These are phyloP conservation scores for Nesometra sesokonis DNA, from an alignment of 35 echinoderm and acorn worm species.

Conservation along the genomic window DNA sequence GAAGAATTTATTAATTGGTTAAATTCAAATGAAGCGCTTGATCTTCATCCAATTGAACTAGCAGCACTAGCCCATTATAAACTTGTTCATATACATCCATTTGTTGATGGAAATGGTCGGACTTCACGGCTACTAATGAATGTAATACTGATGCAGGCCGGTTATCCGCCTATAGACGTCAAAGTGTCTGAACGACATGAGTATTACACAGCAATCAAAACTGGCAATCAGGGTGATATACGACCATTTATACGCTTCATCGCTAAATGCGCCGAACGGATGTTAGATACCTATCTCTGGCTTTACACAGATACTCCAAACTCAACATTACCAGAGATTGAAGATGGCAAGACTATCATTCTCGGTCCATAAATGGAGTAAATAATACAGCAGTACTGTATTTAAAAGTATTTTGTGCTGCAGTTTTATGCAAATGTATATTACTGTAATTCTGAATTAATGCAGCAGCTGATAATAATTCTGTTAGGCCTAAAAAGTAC, in stretches of 20 bases:
- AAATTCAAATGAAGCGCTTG: constrained; percentile 59
- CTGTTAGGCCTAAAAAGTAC: too few relatives aligned
- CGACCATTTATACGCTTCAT: constrained; percentile 94
- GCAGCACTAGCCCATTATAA: constrained; percentile 91
- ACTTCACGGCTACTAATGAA: constrained; percentile 92
- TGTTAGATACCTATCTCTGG: constrained; percentile 81
- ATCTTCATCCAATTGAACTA: constrained; percentile 80
- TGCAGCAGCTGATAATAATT: too few relatives aligned
- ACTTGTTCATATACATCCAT: constrained; percentile 86
- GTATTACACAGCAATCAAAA: constrained; percentile 76
- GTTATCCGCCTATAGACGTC: constrained; percentile 75
- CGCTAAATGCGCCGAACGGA: constrained; percentile 41
- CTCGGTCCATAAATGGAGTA: background rate
- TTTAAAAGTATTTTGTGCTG: too few relatives aligned
- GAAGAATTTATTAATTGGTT: constrained; percentile 82
- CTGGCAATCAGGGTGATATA: constrained; percentile 73
- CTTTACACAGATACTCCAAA: constrained; percentile 35
- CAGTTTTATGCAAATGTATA: too few relatives aligned
- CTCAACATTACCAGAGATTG: constrained; percentile 39
- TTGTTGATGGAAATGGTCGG: constrained; percentile 84
- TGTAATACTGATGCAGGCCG: constrained; percentile 70
- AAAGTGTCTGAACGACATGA: constrained; percentile 60
- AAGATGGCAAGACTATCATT: constrained; percentile 16
- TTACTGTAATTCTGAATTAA: too few relatives aligned
- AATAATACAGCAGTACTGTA: too few relatives aligned